These are phyloP conservation scores for Wiebesia pumilae DNA, from an alignment of 1,140 invertebrate genomes.

Conservation along the genomic window DNA sequence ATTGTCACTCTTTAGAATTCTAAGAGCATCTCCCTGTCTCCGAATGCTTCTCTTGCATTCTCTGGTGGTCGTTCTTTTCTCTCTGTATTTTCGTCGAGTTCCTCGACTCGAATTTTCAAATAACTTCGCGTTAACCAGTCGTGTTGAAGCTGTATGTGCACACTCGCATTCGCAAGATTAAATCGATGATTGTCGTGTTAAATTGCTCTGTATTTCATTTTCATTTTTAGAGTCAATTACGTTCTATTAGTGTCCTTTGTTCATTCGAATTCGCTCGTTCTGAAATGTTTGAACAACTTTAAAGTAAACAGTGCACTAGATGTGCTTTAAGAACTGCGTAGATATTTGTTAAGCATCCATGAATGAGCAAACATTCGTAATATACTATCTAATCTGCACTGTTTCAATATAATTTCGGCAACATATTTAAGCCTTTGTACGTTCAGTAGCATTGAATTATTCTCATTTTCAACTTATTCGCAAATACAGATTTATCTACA, in stretches of 20 bases:
- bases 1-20: constrained; percentile 30
- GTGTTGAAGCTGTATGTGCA: neutral
- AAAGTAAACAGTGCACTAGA: neutral
- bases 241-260: neutral
- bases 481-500: neutral
- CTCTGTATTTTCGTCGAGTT: constrained; percentile 6
- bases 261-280: neutral
- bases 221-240: neutral
- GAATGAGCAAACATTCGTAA: neutral
- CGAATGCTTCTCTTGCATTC: constrained; percentile 9
- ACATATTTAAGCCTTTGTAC: neutral
- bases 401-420: neutral
- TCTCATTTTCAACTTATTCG: neutral
- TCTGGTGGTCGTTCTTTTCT: constrained; percentile 10
- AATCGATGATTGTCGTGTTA: neutral
- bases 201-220: neutral
- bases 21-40: constrained; percentile 13
- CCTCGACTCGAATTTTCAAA: constrained; percentile 5
- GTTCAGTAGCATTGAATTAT: neutral
- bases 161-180: neutral
- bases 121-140: constrained; percentile 12
- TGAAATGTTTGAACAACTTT: neutral
- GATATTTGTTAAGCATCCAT: neutral
- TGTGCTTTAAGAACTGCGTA: neutral
- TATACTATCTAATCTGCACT: neutral